Evolutionary conservation across 1,140 invertebrate species (phyloP).

Genomic region (Drosophila santomea): DNA sequence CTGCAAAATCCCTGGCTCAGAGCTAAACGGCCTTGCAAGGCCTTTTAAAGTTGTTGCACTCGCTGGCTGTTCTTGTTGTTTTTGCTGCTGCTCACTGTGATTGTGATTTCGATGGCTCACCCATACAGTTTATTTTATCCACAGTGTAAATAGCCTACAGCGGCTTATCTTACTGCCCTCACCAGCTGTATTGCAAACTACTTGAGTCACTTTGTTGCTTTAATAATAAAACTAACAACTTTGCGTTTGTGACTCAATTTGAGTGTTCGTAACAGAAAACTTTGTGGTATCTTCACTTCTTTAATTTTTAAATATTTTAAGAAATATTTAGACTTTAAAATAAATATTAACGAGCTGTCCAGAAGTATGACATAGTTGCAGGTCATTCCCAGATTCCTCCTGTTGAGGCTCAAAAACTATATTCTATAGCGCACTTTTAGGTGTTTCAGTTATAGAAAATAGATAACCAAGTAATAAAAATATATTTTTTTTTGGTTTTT

Average conservation of each 20-base stretch:
- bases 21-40: conserved; percentile 77
- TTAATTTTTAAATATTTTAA: too few species aligned
- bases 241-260: too few species aligned
- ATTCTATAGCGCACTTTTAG: too few species aligned
- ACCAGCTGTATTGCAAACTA: background rate
- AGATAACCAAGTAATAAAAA: too few species aligned
- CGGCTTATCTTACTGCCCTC: background rate
- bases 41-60: conserved; percentile 82
- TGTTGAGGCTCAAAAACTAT: too few species aligned
- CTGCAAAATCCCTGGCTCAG: conserved; percentile 49
- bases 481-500: background rate
- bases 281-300: too few species aligned
- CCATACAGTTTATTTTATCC: conserved; percentile 14
- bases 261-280: too few species aligned
- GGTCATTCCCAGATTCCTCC: too few species aligned
- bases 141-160: conserved; percentile 3
- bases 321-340: too few species aligned
- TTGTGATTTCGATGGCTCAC: conserved; percentile 58
- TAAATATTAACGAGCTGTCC: too few species aligned
- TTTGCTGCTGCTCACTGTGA: conserved; percentile 35
- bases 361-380: too few species aligned
- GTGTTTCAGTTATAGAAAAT: too few species aligned
- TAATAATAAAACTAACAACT: background rate
- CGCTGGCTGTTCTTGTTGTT: conserved; percentile 37
- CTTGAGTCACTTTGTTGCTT: conserved; percentile 1